Evolutionary conservation across 2,113 vertebrate genomes (phyloP).

Genomic region (Cyprinodon variegatus): DNA sequence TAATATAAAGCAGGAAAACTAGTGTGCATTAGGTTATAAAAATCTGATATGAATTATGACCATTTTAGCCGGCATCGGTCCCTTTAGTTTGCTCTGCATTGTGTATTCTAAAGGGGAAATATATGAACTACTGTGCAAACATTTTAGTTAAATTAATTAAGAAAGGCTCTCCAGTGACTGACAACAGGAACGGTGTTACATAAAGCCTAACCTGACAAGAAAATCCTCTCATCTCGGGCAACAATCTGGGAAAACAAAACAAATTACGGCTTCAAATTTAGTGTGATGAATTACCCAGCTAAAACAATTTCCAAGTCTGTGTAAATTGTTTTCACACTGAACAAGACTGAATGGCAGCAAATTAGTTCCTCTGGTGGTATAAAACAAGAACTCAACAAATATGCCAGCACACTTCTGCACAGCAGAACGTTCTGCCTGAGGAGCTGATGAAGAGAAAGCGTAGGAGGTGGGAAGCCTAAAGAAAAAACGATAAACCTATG

Average conservation of each 20-base stretch:
- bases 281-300: slow-evolving; percentile 51
- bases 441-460: not conserved
- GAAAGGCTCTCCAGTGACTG: slow-evolving; percentile 31
- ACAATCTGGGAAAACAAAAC: slow-evolving; percentile 48
- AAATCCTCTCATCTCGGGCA: slow-evolving; percentile 31
- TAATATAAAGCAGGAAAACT: not conserved
- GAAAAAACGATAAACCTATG: not conserved
- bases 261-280: slow-evolving; percentile 51
- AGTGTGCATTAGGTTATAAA: not conserved
- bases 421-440: slow-evolving; percentile 3
- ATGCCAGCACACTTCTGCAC: slow-evolving; percentile 15
- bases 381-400: slow-evolving; percentile 23
- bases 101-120: not conserved
- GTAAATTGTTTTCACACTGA: slow-evolving; percentile 56
- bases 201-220: slow-evolving; percentile 34
- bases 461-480: not conserved
- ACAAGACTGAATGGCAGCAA: slow-evolving; percentile 47
- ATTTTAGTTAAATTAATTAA: slow-evolving; percentile 13
- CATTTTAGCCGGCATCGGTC: slow-evolving; percentile 1
- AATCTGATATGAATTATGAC: not conserved
- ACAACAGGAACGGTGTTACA: slow-evolving; percentile 23
- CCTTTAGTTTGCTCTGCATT: not conserved
- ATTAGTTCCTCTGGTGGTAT: slow-evolving; percentile 44
- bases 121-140: not conserved
- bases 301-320: slow-evolving; percentile 43